Base-by-base conservation (phyloP, 2,797 vertebrate species). In the Rhabdomys pumilio region DNA sequence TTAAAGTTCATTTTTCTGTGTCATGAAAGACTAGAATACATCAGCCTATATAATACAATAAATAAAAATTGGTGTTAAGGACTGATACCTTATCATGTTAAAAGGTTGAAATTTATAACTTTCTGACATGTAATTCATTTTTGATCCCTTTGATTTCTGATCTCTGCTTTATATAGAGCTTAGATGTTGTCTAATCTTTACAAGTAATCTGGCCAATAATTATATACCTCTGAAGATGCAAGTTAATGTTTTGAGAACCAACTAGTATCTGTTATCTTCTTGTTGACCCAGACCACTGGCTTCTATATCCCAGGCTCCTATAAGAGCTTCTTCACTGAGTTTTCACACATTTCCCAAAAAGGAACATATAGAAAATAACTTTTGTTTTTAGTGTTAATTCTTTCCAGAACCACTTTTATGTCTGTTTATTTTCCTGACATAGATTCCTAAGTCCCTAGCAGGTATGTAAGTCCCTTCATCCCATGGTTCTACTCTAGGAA, bases 181-280 rank as follows among this genome's bases (percentile, higher is more conserved):
- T 34, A 6, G 8, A 0, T 11, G 55, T 69, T 11, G 50, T 69
- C 80, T 61, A 2, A 61, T 80, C 6, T 94, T 86, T 89, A 61
- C 38, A 81, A 76, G 72, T 96, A 76, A 76, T 96, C 4, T 81
- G 67, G 31, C 75, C 29, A 44, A 26, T 80, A 89, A 87, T 94
- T 38, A 31, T 57, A 53, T 50, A 4, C n/a, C 24, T 19, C 26
- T 55, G 44, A 93, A 47, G 59, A 59, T 67, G 2, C 20, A 81
- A 38, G 44, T 87, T 81, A 44, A 6, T 72, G 17, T 76, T n/a
- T 94, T 9, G 31, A 93, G 19, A 90, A 55, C 83, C 6, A 8
- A 81, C 50, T 22, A 17, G 34, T 65, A 20, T 92, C n/a, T 81
- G 19, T 88, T 4, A 75, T 34, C 0, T 61, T 12, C 34, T 3